Evolutionary conservation across 1,140 invertebrate genomes (phyloP).

Genomic region (Trichogramma pretiosum): DNA sequence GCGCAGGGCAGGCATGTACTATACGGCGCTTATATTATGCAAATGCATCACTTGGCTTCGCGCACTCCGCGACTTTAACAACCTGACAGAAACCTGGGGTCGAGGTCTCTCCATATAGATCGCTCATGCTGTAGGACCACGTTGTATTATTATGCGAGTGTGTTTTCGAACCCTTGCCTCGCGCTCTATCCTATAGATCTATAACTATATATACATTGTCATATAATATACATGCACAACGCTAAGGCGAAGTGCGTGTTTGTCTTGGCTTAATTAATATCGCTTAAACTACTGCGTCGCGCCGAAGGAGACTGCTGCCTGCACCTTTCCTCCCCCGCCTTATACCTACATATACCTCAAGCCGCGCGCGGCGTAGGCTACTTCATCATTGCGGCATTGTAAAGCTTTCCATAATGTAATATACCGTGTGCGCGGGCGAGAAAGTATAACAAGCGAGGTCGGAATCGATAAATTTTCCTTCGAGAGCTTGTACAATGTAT

Average conservation of each 20-base stretch:
- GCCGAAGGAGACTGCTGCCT: no score
- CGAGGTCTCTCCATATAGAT: background rate
- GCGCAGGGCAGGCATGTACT: constrained; percentile 32
- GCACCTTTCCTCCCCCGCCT: no score
- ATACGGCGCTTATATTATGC: constrained; percentile 48
- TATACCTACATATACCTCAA: no score
- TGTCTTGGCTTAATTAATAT: constrained; percentile 32
- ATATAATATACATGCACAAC: no score
- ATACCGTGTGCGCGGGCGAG: no score
- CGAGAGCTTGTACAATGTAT: no score
- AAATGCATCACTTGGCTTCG: constrained; percentile 39
- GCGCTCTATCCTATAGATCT: no score
- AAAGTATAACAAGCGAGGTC: no score
- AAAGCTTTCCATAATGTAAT: no score
- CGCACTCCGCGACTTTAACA: background rate
- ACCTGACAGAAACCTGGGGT: no score
- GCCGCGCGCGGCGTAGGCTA: background rate
- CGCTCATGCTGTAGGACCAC: background rate
- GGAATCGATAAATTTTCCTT: no score
- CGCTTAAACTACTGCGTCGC: constrained; percentile 14
- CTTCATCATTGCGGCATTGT: constrained; percentile 4
- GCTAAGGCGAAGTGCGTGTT: constrained; percentile 12
- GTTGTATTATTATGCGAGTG: constrained; percentile 6
- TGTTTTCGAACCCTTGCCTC: constrained; percentile 16
- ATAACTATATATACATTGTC: no score